These are phyloP conservation scores for Neogale vison DNA, from an alignment of 2,113 vertebrate species.

Conservation along the genomic window DNA sequence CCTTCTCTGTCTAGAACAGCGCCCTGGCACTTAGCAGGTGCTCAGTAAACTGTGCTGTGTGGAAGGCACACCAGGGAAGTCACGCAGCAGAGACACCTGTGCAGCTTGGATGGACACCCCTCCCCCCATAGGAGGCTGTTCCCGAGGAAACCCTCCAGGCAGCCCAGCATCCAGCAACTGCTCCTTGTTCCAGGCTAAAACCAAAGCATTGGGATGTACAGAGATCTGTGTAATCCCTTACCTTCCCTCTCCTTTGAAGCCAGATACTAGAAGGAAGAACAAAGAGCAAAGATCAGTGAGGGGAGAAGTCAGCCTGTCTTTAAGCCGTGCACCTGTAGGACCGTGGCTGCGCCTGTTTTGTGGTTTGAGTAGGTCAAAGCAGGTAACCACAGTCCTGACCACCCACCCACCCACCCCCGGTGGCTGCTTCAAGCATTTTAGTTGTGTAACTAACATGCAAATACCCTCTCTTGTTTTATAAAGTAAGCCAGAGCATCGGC, in stretches of 20 bases:
- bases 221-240: not conserved
- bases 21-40: not conserved
- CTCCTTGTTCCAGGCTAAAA: not conserved
- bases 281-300: not conserved
- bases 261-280: not conserved
- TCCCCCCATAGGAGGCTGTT: not conserved
- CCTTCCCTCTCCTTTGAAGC: not conserved
- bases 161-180: not conserved
- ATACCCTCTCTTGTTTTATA: not conserved
- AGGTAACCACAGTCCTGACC: fast-evolving
- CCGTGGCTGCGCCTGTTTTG: too few relatives aligned
- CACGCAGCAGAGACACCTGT: not conserved
- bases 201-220: fast-evolving
- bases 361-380: not conserved
- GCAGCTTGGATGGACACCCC: not conserved
- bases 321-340: not conserved
- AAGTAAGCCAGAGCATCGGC: not conserved
- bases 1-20: not conserved
- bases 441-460: not conserved
- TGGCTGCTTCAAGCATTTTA: not conserved
- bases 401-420: too few relatives aligned
- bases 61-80: not conserved
- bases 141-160: not conserved
- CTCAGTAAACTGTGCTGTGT: not conserved
- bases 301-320: not conserved